Evolutionary conservation across 2,888 invertebrate species (phyloP).

Genomic region (Meliscaeva auricollis): DNA sequence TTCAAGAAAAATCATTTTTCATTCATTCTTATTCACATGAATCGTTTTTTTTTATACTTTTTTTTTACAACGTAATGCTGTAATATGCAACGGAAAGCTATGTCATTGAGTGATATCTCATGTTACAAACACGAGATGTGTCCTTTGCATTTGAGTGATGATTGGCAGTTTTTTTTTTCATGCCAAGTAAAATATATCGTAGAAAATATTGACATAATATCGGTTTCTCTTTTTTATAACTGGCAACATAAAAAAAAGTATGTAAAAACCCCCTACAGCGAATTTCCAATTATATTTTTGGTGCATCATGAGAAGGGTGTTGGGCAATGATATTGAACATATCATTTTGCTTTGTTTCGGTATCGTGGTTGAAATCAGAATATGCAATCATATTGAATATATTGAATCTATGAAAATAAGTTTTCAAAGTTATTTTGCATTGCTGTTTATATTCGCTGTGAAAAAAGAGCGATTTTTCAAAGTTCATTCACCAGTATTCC

Average conservation of each 20-base stretch:
- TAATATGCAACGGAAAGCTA: slow-evolving; percentile 56
- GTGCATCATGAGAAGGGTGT: no score
- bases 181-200: neutral
- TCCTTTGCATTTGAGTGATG: slow-evolving; percentile 51
- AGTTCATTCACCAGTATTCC: no score
- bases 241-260: neutral
- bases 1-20: slow-evolving; percentile 62
- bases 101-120: slow-evolving; percentile 58
- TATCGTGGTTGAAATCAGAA: no score
- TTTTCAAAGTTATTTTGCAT: no score
- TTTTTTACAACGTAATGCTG: slow-evolving; percentile 25
- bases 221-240: neutral
- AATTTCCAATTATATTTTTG: neutral
- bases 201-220: slow-evolving; percentile 37
- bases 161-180: slow-evolving; percentile 43
- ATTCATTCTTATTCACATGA: slow-evolving; percentile 27
- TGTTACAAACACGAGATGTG: slow-evolving; percentile 29
- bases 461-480: no score
- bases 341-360: no score
- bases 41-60: neutral
- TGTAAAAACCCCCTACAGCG: neutral
- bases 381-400: no score
- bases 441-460: no score
- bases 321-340: no score
- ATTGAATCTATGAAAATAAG: no score